A percentile compares a stretch with the other conserved stretches of the same genome.
These are phyloP conservation scores for Eidolon helvum DNA, from an alignment of 2,113 vertebrate species.

Conservation along the genomic window DNA sequence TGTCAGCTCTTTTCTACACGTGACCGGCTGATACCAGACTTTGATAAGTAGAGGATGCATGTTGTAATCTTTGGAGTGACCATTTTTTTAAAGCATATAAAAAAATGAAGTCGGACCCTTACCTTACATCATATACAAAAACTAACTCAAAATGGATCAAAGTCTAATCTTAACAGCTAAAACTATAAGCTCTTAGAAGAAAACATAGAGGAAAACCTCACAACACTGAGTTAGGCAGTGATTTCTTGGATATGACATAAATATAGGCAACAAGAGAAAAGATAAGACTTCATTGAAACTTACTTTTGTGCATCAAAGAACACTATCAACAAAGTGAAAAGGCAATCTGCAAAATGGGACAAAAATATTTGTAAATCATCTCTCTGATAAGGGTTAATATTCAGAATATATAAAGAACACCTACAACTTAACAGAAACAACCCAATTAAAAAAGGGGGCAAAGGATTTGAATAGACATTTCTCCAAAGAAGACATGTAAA, in stretches of 20 bases:
- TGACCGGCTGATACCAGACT: background rate
- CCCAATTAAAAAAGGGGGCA: background rate
- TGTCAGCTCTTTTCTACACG: background rate
- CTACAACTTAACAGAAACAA: background rate
- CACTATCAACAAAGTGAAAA: background rate
- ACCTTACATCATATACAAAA: background rate
- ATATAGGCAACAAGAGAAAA: background rate
- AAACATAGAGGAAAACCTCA: background rate
- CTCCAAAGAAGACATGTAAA: background rate
- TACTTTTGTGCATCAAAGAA: background rate
- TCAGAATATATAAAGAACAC: background rate
- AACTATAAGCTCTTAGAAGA: background rate
- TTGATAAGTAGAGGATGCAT: background rate
- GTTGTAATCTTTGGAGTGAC: background rate
- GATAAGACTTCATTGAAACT: background rate
- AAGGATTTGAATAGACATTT: background rate
- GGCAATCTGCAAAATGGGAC: background rate
- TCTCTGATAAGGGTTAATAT: background rate
- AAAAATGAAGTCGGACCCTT: background rate
- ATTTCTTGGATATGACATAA: background rate
- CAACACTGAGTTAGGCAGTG: background rate
- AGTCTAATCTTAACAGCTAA: background rate
- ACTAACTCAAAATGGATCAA: background rate
- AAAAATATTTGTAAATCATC: background rate
- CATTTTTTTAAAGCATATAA: background rate